A percentile compares a stretch with the other conserved stretches of the same genome.
phyloP scores from a whole-genome alignment of 2,888 invertebrate species.

The Prostheceraeus crozeri region DNA sequence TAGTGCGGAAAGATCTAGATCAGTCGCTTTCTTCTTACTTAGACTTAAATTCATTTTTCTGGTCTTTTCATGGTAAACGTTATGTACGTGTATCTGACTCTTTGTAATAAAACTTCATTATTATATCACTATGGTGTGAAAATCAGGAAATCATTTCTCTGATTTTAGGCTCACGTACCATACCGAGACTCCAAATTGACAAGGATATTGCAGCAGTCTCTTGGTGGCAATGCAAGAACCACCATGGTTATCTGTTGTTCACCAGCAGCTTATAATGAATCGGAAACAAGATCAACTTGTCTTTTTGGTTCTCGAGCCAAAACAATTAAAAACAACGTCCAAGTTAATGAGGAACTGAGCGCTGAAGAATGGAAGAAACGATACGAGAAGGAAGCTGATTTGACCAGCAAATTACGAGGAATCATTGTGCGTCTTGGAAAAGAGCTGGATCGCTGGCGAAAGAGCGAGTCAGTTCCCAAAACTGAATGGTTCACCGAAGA shows the following conservation, averaged over 20 bases:
- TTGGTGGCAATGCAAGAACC: slow-evolving; percentile 96
- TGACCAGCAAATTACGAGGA: slow-evolving; percentile 72
- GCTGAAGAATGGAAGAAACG: slow-evolving; percentile 99
- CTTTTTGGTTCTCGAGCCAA: slow-evolving; percentile 88
- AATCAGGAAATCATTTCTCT: too few relatives aligned
- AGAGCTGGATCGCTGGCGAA: slow-evolving; percentile 81
- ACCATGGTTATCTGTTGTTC: slow-evolving; percentile 98
- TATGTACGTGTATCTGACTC: too few relatives aligned
- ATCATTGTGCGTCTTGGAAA: slow-evolving; percentile 67
- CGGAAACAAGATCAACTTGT: slow-evolving; percentile 95
- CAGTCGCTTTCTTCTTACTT: too few relatives aligned
- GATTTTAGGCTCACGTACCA: slow-evolving; percentile 91
- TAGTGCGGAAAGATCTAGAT: too few relatives aligned
- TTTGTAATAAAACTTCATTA: too few relatives aligned
- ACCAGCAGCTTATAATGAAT: slow-evolving; percentile 95
- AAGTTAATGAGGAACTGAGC: slow-evolving; percentile 96
- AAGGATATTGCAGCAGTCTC: slow-evolving; percentile 94
- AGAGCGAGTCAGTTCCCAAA: slow-evolving; percentile 60
- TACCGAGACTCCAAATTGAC: slow-evolving; percentile 98
- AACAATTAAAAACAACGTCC: slow-evolving; percentile 98
- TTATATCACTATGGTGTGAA: too few relatives aligned
- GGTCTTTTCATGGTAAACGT: too few relatives aligned
- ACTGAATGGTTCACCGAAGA: too few relatives aligned
- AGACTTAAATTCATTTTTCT: too few relatives aligned
- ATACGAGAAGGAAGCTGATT: slow-evolving; percentile 95